Evolutionary conservation across 2,888 invertebrate species (phyloP).

Genomic region (Thereva nobilitata): DNA sequence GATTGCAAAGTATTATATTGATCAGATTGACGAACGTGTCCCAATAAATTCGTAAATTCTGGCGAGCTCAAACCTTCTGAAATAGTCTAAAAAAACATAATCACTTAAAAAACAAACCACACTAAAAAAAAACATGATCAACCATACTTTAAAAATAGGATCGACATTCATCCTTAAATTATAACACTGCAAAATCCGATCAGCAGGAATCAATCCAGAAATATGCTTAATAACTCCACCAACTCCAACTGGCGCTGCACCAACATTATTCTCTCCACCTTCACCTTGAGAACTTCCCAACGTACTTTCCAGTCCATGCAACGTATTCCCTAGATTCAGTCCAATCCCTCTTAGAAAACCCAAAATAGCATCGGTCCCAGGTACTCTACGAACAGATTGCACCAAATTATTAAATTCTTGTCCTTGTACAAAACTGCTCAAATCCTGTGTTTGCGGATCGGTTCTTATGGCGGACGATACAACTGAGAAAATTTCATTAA

Average conservation of each 20-base stretch:
- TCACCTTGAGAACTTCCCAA: background rate
- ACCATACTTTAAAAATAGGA: conserved; percentile 9
- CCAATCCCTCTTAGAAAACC: conserved; percentile 12
- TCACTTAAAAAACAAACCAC: background rate
- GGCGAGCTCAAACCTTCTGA: conserved; percentile 4
- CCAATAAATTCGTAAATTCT: conserved; percentile 10
- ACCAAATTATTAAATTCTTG: conserved; percentile 8
- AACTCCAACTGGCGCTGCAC: background rate
- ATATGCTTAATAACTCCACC: conserved; percentile 3
- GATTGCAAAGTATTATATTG: conserved; percentile 9
- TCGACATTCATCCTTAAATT: conserved; percentile 11
- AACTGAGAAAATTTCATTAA: conserved; percentile 1
- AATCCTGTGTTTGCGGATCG: conserved; percentile 6
- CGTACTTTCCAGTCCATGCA: background rate
- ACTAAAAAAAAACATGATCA: background rate
- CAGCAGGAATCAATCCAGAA: background rate
- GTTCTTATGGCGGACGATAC: conserved; percentile 4
- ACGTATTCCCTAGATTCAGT: conserved; percentile 1
- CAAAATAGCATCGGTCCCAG: background rate
- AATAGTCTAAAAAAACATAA: conserved; percentile 6
- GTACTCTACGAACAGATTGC: background rate
- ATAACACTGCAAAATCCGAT: conserved; percentile 5
- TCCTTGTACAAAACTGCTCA: background rate
- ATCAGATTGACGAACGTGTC: conserved; percentile 7
- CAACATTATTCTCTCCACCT: background rate